Base-by-base conservation (phyloP, 2,888 invertebrate genomes). In the Neoitamus cyanurus region DNA sequence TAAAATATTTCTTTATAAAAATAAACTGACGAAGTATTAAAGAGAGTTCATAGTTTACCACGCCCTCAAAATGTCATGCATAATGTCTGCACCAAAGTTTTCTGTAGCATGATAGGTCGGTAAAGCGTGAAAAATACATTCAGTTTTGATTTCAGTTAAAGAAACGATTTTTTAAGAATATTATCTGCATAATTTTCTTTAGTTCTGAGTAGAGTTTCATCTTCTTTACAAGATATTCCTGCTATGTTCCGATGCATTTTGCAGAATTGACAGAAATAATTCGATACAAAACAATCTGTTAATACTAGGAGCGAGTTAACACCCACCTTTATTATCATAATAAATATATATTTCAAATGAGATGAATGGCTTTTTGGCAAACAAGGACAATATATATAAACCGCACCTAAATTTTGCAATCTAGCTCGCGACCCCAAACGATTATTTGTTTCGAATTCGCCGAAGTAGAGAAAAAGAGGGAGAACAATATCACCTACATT, bases 321-420 rank as follows among this genome's bases (percentile, higher is more conserved):
- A 30, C 77, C 84, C 31, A 30, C 77, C 84, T 77, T 84, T 84
- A 77, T 84, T 84, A n/a, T 84, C 84, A 3, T 25, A 31, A 37
- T 20, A 84, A 84, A 84, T 36, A 84, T 83, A 42, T 70, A 70
- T 30, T 83, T 46, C 31, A 83, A 73, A 15, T 42, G 70, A 15
- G 83, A 83, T n/a, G 36, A 25, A 30, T 42, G 34, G 1, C 2
- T 13, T 6, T 20, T 25, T 30, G 83, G 73, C 2, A 83, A 13
- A 20, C 70, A 58, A 5, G 83, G 83, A 75, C 70, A 75, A 31
- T 48, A 75, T 13, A 83, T 69, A 83, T 83, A 83, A 48, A 72
- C 37, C 20, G 83, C 72, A 72, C 48, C 73, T 11, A 72, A 28
- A 31, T 70, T 70, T 37, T 69, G 69, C 3, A 83, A 13, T 1